Evolutionary conservation across 2,888 invertebrate genomes (phyloP).

Genomic region (Maniola hyperantus): DNA sequence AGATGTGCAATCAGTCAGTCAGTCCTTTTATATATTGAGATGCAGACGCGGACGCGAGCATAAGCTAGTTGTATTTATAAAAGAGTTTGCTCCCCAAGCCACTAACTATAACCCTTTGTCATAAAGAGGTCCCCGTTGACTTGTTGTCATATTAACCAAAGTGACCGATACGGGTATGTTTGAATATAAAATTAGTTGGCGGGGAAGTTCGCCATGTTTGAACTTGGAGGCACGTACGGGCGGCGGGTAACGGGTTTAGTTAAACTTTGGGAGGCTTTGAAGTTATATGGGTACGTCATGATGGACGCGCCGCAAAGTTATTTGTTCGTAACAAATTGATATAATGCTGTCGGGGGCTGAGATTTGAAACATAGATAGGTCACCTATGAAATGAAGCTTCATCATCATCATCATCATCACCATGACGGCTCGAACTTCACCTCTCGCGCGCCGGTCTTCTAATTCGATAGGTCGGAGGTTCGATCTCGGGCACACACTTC

Average conservation of each 20-base stretch:
- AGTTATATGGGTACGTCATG: constrained; percentile 18
- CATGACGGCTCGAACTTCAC: no score
- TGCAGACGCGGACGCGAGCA: no score
- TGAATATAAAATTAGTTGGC: constrained; percentile 29
- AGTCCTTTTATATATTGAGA: no score
- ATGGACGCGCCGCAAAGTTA: constrained; percentile 11
- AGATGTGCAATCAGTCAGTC: no score
- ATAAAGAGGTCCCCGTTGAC: constrained; percentile 12
- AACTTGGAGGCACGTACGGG: constrained; percentile 23
- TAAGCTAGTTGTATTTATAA: no score
- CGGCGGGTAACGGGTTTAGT: constrained; percentile 12
- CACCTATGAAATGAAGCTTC: background rate
- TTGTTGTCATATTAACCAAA: constrained; percentile 31
- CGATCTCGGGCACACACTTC: no score
- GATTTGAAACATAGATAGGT: constrained; percentile 1
- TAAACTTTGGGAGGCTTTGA: constrained; percentile 20
- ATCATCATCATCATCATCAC: no score
- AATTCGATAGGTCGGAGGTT: no score
- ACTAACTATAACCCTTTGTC: background rate
- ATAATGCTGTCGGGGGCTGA: background rate
- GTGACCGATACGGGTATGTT: constrained; percentile 30
- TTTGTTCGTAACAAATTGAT: constrained; percentile 8
- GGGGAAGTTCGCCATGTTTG: constrained; percentile 15
- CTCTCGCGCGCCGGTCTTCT: no score
- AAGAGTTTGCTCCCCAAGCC: background rate